Conservation (phyloP, 2,888 invertebrate species). For the Ischnus inquisitorius region DNA sequence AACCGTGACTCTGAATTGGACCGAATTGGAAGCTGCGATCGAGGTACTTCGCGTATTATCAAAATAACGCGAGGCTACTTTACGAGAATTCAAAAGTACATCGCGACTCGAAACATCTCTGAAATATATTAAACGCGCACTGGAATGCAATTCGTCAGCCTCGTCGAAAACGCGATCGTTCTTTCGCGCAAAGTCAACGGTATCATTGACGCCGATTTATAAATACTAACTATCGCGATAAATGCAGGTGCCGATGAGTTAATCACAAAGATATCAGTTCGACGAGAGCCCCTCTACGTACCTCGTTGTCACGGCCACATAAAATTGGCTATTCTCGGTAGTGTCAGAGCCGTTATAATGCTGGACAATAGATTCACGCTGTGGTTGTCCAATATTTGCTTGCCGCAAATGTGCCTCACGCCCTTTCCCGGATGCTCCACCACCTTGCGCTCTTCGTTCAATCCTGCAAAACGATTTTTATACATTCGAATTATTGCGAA, state of each 20-base stretch:
- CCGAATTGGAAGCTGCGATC: slow-evolving; percentile 8
- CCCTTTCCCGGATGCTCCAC: slow-evolving; percentile 90
- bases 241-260: not conserved
- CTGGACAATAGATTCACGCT: slow-evolving; percentile 95
- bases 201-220: slow-evolving; percentile 6
- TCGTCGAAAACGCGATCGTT: not conserved
- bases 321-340: slow-evolving; percentile 89
- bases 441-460: slow-evolving; percentile 90
- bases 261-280: slow-evolving; percentile 14
- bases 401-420: slow-evolving; percentile 92
- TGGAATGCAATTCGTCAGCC: slow-evolving; percentile 1
- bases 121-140: not conserved
- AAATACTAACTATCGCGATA: not conserved
- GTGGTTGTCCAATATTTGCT: slow-evolving; percentile 93
- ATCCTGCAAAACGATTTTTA: too few species aligned
- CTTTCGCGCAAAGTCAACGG: not conserved
- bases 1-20: slow-evolving; percentile 21
- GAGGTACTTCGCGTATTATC: not conserved
- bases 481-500: slow-evolving; percentile 55
- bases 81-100: not conserved
- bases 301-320: slow-evolving; percentile 86
- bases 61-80: not conserved
- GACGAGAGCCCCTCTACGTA: not conserved
- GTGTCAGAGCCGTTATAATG: slow-evolving; percentile 90
- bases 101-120: not conserved